Percentiles rank a stretch among this genome's conserved stretches.
These are phyloP conservation scores for Helicoverpa assulta DNA, from an alignment of 2,888 invertebrate species.

Conservation along the genomic window DNA sequence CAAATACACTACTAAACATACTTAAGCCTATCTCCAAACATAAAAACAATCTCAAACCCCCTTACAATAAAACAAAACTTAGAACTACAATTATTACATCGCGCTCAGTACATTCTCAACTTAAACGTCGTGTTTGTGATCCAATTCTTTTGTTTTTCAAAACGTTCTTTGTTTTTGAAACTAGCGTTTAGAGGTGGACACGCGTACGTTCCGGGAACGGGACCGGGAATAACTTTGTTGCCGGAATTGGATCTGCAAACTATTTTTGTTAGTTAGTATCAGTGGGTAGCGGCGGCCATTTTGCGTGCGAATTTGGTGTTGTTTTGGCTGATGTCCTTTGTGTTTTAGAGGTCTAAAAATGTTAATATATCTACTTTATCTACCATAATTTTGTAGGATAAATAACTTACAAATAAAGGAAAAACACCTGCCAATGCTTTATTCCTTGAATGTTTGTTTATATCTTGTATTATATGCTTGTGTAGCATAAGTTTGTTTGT, in stretches of 20 bases:
- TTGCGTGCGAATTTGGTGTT: slow-evolving; percentile 2
- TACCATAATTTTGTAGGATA: too few species aligned
- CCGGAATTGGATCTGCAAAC: slow-evolving; percentile 35
- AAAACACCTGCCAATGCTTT: too few species aligned
- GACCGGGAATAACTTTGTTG: slow-evolving; percentile 45
- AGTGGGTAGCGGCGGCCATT: slow-evolving; percentile 10
- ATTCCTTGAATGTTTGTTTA: slow-evolving; percentile 13
- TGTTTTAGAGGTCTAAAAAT: background rate
- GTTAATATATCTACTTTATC: too few species aligned
- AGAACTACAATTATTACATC: background rate
- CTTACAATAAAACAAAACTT: background rate
- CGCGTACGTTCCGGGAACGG: slow-evolving; percentile 49
- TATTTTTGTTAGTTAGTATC: slow-evolving; percentile 35
- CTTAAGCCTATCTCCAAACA: too few species aligned
- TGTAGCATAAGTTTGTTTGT: too few species aligned
- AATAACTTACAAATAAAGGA: too few species aligned
- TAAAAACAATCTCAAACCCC: too few species aligned
- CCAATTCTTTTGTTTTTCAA: slow-evolving; percentile 68
- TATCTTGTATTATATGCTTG: background rate
- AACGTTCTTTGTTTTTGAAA: slow-evolving; percentile 68
- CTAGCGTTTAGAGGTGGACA: slow-evolving; percentile 52
- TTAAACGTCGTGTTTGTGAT: slow-evolving; percentile 61
- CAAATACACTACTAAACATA: too few species aligned
- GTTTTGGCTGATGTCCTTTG: background rate
- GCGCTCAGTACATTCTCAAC: slow-evolving; percentile 42